Conservation (phyloP, 2,888 invertebrate genomes). For the Netelia inedita region DNA sequence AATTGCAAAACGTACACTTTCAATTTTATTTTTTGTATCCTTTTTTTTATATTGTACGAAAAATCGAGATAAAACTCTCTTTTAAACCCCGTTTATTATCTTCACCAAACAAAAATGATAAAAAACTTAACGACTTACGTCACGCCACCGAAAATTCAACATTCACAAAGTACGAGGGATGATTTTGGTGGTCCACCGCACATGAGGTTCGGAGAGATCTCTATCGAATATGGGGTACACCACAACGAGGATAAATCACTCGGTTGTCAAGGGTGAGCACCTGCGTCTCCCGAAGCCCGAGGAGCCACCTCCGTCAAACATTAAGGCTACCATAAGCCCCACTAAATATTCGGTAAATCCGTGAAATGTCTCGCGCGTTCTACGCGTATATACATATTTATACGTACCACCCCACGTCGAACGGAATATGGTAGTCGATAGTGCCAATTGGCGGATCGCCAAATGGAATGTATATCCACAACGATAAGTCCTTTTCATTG, state of each 20-base stretch:
- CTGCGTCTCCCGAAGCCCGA: constrained; percentile 73
- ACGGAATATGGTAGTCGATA: constrained; percentile 74
- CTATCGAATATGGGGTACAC: constrained; percentile 64
- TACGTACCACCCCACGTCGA: not conserved
- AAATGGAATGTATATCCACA: constrained; percentile 82
- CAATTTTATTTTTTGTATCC: not conserved
- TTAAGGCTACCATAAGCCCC: constrained; percentile 80
- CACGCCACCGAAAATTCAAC: constrained; percentile 4
- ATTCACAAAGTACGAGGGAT: constrained; percentile 36
- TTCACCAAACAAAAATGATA: no score
- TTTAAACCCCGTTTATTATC: not conserved
- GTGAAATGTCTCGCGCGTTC: constrained; percentile 76
- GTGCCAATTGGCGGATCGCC: constrained; percentile 82
- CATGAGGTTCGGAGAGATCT: constrained; percentile 54
- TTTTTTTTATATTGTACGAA: constrained; percentile 9
- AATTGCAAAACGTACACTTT: not conserved
- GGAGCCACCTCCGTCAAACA: constrained; percentile 73
- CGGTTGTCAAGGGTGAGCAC: constrained; percentile 77
- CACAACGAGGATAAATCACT: constrained; percentile 79
- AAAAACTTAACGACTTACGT: constrained; percentile 1
- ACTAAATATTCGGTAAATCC: constrained; percentile 82
- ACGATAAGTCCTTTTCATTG: constrained; percentile 65
- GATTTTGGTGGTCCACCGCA: constrained; percentile 50
- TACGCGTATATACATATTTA: constrained; percentile 28
- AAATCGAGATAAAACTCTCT: constrained; percentile 2